Evolutionary conservation across 2,888 invertebrate species (phyloP).

Genomic region (Troglohyphantes excavatus): DNA sequence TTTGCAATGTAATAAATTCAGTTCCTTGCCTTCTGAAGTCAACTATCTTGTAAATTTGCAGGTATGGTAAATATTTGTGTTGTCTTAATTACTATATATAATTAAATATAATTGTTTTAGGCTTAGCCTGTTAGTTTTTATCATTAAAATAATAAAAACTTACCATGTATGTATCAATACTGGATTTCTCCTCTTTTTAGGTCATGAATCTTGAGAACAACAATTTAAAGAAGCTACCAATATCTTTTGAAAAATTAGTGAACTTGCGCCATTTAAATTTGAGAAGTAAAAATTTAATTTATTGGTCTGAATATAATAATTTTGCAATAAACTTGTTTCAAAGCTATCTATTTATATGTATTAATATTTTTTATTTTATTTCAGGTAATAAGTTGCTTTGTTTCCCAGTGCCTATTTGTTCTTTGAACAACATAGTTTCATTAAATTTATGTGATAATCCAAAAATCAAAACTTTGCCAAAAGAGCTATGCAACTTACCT

Average conservation of each 20-base stretch:
- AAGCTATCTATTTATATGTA: too few species aligned
- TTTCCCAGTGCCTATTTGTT: conserved; percentile 81
- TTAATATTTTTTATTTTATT: conserved; percentile 7
- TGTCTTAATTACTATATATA: background rate
- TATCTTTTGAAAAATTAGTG: conserved; percentile 86
- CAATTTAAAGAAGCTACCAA: conserved; percentile 86
- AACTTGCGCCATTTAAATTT: conserved; percentile 86
- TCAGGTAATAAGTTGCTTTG: conserved; percentile 81
- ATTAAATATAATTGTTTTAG: too few species aligned
- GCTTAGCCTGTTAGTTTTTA: too few species aligned
- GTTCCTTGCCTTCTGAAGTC: conserved; percentile 87
- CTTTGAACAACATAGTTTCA: conserved; percentile 81
- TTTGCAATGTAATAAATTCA: conserved; percentile 88
- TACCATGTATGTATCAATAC: too few species aligned
- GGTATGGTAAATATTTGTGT: conserved; percentile 81
- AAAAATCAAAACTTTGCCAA: conserved; percentile 82
- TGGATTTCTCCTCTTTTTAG: conserved; percentile 23
- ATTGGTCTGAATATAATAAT: background rate
- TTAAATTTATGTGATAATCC: conserved; percentile 82
- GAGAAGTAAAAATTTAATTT: conserved; percentile 81
- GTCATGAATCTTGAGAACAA: conserved; percentile 88
- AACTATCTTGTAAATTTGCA: conserved; percentile 86
- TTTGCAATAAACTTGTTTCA: background rate
- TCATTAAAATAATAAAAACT: too few species aligned
- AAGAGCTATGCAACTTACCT: conserved; percentile 87